Base-by-base conservation (phyloP, 2,888 invertebrate species). In the Artemia sinica region DNA sequence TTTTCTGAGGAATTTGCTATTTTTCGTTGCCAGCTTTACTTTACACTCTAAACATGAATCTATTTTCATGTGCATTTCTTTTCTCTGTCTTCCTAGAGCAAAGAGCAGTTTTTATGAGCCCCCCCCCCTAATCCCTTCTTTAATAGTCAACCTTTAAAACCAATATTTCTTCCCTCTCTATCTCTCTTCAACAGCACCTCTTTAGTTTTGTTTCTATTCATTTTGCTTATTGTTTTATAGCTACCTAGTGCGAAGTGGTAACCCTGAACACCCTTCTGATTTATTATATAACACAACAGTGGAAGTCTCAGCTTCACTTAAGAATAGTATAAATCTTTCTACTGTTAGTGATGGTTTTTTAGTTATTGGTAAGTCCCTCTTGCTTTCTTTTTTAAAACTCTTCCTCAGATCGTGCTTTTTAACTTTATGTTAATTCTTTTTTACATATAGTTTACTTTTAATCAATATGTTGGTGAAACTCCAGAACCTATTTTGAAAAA, bases 211-310 rank as follows among this genome's bases (percentile, higher is more conserved):
- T 41, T 41, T 41, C 41, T 41, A 41, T 41, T 41, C 41, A 41
- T 41, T 41, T 41, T 3, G 41, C 41, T n/a, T 49, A 49, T 69
- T 67, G 6, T 10, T 70, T n/a, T 49, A n/a, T 76, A 89, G 89
- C 74, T 91, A 84, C 79, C 81, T 85, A 71, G 88, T 92, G 77
- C 84, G 89, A 71, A 93, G 91, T 77, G 93, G 93, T 49, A 94
- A 93, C 78, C 84, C 85, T 0, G 90, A 92, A 74, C 93, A 94
- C 79, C 86, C 87, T 0, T 87, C 87, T 1, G 94, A 95, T 79
- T 86, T 86, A 74, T 88, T 95, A 76, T 86, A 86, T 76, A 87
- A 92, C 74, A 89, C 93, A 0, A 86, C 87, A 0, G 84, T 95
- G 8, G 92, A 94, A 79, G 83, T 91, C 8, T 77, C 87, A 68